Evolutionary conservation across 2,888 invertebrate genomes (phyloP).

Genomic region (Tenthredo amoena): DNA sequence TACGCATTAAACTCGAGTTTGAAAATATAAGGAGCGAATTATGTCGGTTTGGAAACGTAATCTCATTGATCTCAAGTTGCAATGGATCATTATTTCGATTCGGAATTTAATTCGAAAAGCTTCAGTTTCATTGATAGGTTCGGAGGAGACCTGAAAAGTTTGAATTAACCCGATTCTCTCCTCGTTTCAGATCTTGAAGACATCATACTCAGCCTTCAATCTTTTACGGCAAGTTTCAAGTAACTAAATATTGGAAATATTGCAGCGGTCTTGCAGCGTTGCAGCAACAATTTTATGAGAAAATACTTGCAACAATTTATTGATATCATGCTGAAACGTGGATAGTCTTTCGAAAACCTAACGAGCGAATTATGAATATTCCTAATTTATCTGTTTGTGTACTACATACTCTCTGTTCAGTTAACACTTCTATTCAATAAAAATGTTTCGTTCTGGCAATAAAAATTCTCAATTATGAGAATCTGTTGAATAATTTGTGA

Average conservation of each 20-base stretch:
- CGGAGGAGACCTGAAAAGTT: neutral
- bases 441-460: too few relatives aligned
- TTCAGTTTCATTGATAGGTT: neutral
- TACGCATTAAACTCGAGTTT: too few relatives aligned
- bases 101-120: neutral
- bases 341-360: too few relatives aligned
- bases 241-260: neutral
- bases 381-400: too few relatives aligned
- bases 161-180: neutral
- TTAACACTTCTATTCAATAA: too few relatives aligned
- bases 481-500: too few relatives aligned
- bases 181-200: neutral
- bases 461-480: too few relatives aligned
- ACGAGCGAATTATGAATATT: too few relatives aligned
- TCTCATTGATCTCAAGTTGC: too few relatives aligned
- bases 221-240: conserved; percentile 1
- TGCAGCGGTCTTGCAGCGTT: neutral
- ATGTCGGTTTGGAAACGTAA: too few relatives aligned
- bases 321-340: neutral
- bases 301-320: neutral
- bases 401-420: too few relatives aligned
- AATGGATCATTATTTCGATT: neutral
- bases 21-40: too few relatives aligned
- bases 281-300: neutral
- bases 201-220: conserved; percentile 25